Evolutionary conservation across 1,140 invertebrate genomes (phyloP).

Genomic region (Paraescarpia echinospica): DNA sequence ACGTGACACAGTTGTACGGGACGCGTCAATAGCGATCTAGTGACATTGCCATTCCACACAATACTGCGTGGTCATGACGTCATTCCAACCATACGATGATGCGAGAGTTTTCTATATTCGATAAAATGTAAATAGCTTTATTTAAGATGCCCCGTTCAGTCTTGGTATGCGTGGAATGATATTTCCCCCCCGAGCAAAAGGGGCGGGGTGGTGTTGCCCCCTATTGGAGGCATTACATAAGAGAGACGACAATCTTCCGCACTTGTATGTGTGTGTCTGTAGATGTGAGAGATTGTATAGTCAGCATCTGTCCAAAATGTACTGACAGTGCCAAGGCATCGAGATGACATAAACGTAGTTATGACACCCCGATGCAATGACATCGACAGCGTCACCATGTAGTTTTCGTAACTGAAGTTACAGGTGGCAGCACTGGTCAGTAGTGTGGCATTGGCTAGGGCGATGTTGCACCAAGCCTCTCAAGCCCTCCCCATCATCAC

Average conservation of each 20-base stretch:
- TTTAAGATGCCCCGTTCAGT: not conserved
- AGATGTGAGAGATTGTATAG: not conserved
- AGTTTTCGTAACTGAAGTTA: not conserved
- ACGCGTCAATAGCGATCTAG: not conserved
- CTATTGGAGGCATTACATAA: not conserved
- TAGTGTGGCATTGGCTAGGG: not conserved
- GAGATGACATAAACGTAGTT: not conserved
- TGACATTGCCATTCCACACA: not conserved
- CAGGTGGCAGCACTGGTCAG: not conserved
- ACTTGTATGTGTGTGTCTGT: not conserved
- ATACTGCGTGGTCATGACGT: not conserved
- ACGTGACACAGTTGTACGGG: too few relatives aligned
- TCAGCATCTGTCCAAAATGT: not conserved
- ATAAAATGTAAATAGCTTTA: constrained; percentile 1
- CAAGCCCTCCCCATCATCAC: not conserved
- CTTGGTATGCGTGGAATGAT: not conserved
- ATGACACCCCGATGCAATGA: not conserved
- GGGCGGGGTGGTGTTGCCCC: too few relatives aligned
- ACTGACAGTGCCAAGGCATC: not conserved
- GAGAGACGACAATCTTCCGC: not conserved
- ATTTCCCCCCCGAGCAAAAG: not conserved
- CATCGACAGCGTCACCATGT: not conserved
- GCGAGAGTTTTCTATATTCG: not conserved
- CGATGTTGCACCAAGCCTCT: not conserved
- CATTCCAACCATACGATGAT: not conserved